These are phyloP conservation scores for Sylvia borin DNA, from an alignment of 2,797 vertebrate species.

Conservation along the genomic window DNA sequence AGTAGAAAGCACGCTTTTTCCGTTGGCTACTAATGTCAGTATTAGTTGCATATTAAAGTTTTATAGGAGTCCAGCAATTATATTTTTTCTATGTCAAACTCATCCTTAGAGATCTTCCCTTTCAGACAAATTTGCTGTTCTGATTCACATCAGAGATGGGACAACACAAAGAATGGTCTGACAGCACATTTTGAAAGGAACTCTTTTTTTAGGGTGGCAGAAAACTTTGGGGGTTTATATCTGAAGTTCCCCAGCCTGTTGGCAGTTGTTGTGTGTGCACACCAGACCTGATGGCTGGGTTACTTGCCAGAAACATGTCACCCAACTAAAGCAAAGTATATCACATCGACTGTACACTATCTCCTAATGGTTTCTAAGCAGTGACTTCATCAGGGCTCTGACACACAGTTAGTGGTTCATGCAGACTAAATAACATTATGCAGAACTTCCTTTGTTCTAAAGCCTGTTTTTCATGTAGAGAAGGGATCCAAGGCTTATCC, in stretches of 20 bases:
- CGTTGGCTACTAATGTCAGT: not conserved
- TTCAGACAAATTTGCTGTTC: not conserved
- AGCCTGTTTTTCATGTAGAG: constrained; percentile 33
- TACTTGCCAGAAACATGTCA: not conserved
- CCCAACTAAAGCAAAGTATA: not conserved
- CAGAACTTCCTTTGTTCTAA: constrained; percentile 65
- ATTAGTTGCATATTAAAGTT: not conserved
- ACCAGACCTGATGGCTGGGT: not conserved
- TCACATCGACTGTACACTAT: not conserved
- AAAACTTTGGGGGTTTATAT: not conserved
- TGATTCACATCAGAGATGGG: not conserved
- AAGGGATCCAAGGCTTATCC: constrained; percentile 36
- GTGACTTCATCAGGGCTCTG: constrained; percentile 52
- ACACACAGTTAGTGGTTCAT: constrained; percentile 18
- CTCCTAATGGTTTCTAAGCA: constrained; percentile 23
- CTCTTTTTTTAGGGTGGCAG: not conserved
- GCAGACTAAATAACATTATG: constrained; percentile 62
- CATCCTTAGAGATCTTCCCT: not conserved
- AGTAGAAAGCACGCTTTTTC: not conserved
- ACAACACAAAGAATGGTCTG: not conserved
- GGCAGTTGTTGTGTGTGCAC: not conserved
- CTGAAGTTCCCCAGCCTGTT: not conserved
- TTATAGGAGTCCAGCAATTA: not conserved
- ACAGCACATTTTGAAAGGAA: not conserved
- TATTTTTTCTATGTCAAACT: not conserved